Percentiles rank a stretch among this genome's conserved stretches.
These are phyloP conservation scores for Stichopus horrens DNA, from an alignment of 53 echinoderm and acorn worm species.

Conservation along the genomic window DNA sequence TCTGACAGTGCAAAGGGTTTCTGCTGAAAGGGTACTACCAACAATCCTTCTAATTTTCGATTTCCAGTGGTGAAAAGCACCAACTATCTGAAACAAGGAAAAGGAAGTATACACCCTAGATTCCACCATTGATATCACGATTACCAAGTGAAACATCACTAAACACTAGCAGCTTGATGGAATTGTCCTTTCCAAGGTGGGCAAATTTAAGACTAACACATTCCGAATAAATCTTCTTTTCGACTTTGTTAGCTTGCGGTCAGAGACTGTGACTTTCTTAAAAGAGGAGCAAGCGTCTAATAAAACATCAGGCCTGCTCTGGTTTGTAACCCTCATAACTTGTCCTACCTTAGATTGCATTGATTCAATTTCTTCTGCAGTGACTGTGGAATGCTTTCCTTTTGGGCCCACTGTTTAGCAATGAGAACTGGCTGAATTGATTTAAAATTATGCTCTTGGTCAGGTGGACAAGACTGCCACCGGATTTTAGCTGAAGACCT, in stretches of 20 bases:
- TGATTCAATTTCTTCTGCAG: conserved; percentile 1
- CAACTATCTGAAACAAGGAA: background rate
- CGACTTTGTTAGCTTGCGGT: conserved; percentile 14
- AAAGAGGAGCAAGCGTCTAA: conserved; percentile 20
- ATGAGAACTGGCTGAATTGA: background rate
- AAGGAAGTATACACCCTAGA: background rate
- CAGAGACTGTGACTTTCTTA: background rate
- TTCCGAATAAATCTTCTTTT: background rate
- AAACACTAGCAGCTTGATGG: background rate
- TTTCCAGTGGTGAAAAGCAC: conserved; percentile 1
- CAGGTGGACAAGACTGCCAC: background rate
- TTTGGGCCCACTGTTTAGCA: background rate
- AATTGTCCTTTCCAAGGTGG: background rate
- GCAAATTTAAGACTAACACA: conserved; percentile 16
- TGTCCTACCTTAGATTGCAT: conserved; percentile 31
- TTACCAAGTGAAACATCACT: conserved; percentile 26
- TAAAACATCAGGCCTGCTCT: conserved; percentile 17
- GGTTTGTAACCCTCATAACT: conserved; percentile 19
- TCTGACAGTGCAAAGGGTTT: conserved; percentile 27
- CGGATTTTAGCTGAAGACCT: background rate
- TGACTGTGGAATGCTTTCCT: background rate
- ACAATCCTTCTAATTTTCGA: conserved; percentile 5
- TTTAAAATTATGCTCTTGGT: background rate
- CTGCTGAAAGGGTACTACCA: conserved; percentile 11
- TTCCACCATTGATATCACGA: background rate